Evolutionary conservation across 2,888 invertebrate species (phyloP).

Genomic region (Shargacucullia verbasci): DNA sequence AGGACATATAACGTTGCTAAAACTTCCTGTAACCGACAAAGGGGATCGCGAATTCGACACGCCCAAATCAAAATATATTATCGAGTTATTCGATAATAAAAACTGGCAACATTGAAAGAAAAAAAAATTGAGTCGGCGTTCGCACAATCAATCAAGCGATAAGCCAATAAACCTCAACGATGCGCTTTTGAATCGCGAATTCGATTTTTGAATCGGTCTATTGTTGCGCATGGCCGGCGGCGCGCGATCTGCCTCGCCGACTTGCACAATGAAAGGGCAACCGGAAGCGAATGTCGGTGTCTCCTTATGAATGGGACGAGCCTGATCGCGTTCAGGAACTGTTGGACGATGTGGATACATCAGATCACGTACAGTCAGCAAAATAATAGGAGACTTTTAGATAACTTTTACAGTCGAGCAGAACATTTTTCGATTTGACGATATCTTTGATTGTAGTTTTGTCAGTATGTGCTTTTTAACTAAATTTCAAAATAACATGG

Average conservation of each 20-base stretch:
- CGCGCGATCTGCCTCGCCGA: conserved; percentile 81
- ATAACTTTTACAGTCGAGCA: conserved; percentile 35
- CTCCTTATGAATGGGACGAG: conserved; percentile 77
- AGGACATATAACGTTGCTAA: conserved; percentile 66
- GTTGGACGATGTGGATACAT: conserved; percentile 73
- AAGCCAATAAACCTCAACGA: conserved; percentile 90
- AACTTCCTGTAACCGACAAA: conserved; percentile 85
- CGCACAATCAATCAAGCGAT: conserved; percentile 89
- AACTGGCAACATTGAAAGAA: conserved; percentile 59
- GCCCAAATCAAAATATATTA: conserved; percentile 89
- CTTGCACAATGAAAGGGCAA: conserved; percentile 84
- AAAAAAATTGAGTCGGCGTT: conserved; percentile 75
- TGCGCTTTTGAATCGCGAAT: conserved; percentile 88
- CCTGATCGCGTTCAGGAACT: conserved; percentile 77
- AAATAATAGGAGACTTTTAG: conserved; percentile 44
- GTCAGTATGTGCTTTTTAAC: not conserved
- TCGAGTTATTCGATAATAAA: conserved; percentile 62
- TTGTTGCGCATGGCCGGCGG: conserved; percentile 85
- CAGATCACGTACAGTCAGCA: conserved; percentile 67
- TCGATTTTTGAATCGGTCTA: conserved; percentile 83
- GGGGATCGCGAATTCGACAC: conserved; percentile 80
- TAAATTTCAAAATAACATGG: too few species aligned
- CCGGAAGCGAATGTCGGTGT: conserved; percentile 85
- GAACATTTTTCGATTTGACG: conserved; percentile 2
- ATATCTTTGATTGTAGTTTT: not conserved